A percentile compares a stretch with the other conserved stretches of the same genome.
Evolutionary conservation across 2,797 vertebrate species (phyloP).

Genomic region (Gadopsis bispinosus): DNA sequence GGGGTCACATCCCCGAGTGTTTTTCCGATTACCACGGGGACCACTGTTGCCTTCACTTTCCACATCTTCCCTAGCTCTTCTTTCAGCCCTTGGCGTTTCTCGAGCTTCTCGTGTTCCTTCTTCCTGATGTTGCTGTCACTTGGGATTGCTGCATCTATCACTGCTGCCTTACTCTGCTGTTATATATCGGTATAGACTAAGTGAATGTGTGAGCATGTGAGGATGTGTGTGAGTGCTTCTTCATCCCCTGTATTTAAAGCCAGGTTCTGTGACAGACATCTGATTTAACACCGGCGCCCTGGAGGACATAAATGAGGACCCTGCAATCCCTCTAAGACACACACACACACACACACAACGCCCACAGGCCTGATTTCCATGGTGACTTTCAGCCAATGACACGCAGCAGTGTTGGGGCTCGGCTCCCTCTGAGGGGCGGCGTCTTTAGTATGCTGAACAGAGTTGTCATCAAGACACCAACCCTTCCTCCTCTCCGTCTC

Average conservation of each 20-base stretch:
- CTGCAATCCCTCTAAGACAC: slow-evolving; percentile 15
- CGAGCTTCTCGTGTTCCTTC: no score
- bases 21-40: no score
- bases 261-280: slow-evolving; percentile 29
- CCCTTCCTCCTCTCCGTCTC: background rate
- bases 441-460: slow-evolving; percentile 33
- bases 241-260: slow-evolving; percentile 2
- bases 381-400: slow-evolving; percentile 68
- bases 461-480: slow-evolving; percentile 10
- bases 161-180: no score
- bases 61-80: no score
- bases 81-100: no score
- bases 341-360: slow-evolving; percentile 8
- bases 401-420: slow-evolving; percentile 2
- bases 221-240: background rate
- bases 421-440: background rate
- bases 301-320: slow-evolving; percentile 43
- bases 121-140: no score
- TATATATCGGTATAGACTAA: background rate
- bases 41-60: no score
- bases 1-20: no score
- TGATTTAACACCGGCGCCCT: slow-evolving; percentile 35
- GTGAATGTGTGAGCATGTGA: background rate
- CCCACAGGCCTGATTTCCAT: slow-evolving; percentile 61
- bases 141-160: no score